Base-by-base conservation (phyloP, 2,797 vertebrate species). In the Macropus fuliginosus region DNA sequence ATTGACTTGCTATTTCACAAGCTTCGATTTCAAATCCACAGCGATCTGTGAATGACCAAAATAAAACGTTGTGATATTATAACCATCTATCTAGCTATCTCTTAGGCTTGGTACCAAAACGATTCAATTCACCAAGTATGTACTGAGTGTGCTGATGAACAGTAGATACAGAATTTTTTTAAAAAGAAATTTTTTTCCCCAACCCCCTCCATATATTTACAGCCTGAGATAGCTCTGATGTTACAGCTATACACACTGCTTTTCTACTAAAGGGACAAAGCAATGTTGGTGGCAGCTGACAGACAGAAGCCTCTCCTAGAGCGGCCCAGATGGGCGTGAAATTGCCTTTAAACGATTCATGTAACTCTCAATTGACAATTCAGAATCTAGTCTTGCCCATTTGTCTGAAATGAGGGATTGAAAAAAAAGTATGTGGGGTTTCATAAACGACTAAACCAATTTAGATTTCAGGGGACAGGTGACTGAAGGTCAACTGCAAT, bases 51-150 rank as follows among this genome's bases (percentile, higher is more conserved):
- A 92, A 95, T 29, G 29, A 66, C 91, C 74, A 94, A 91, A 93
- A 94, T 31, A 74, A 94, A 34, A 81, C 59, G 93, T 90, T 8
- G 13, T 29, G 62, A 95, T 92, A 54, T 34, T 74, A 87, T 34
- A 90, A 93, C 12, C 54, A 91, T 90, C 62, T 56, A 89, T 90
- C 62, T 56, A 89, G 90, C 66, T 0, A 91, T 55, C 31, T 92
- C 92, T 66, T 93, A 9, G 11, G 95, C 62, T 46, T 92, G 91
- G 54, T 54, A 91, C 94, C 92, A 66, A 27, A 87, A 87, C 50
- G 28, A 62, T 87, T 93, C 94, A 91, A 90, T 93, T 91, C 96
- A 92, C 29, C 92, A 97, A 96, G 97, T 97, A 56, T 66, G 55
- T 90, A 93, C 4, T 56, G 28, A 94, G 6, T 92, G n/a, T 91